Conservation (phyloP, 2,113 vertebrate genomes). For the Bufo gargarizans region DNA sequence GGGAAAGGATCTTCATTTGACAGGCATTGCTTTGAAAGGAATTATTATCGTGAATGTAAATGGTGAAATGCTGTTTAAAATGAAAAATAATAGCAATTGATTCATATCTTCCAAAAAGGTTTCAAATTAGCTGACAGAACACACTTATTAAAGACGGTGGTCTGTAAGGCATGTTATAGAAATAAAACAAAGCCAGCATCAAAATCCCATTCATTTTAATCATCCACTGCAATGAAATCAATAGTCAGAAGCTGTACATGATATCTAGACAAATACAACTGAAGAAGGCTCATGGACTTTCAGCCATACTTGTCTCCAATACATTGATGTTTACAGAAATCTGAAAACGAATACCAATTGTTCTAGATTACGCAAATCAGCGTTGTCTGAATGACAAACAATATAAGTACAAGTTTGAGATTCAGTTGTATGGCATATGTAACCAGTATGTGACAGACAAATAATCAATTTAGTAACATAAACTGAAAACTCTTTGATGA, state of each 20-base stretch:
- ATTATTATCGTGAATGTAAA: constrained; percentile 63
- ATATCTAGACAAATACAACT: constrained; percentile 38
- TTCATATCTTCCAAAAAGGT: constrained; percentile 57
- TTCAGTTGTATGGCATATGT: neutral
- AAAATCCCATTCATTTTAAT: constrained; percentile 44
- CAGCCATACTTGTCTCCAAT: neutral
- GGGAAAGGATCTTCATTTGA: constrained; percentile 60
- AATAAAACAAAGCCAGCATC: constrained; percentile 56
- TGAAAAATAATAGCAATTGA: constrained; percentile 66
- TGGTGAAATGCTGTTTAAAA: constrained; percentile 64
- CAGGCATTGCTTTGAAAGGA: constrained; percentile 66
- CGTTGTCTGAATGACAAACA: neutral
- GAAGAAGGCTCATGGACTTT: neutral
- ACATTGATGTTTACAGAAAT: constrained; percentile 26
- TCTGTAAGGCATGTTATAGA: constrained; percentile 53
- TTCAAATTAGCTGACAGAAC: constrained; percentile 60
- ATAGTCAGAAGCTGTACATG: constrained; percentile 32
- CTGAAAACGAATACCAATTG: constrained; percentile 9
- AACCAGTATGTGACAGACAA: neutral
- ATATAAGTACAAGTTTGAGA: neutral
- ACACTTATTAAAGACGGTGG: constrained; percentile 54
- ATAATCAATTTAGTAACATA: neutral
- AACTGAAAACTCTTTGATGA: neutral
- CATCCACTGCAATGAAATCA: constrained; percentile 27
- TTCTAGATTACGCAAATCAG: neutral